Evolutionary conservation across 1,140 invertebrate genomes (phyloP).

Genomic region (Nixonia krombeini): DNA sequence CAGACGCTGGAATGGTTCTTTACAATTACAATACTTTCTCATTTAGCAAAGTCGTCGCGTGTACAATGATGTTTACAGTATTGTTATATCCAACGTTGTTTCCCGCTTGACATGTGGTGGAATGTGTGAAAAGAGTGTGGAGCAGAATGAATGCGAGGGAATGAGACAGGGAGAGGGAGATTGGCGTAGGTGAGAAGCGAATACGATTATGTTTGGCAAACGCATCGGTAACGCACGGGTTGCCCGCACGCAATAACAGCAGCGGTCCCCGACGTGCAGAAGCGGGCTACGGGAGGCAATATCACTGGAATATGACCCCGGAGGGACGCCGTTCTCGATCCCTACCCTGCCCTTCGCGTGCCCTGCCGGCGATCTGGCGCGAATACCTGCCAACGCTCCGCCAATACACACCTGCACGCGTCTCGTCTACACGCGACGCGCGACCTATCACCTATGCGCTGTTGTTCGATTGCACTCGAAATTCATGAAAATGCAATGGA

Average conservation of each 20-base stretch:
- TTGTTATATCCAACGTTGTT: no score
- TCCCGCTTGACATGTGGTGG: no score
- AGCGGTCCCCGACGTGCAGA: conserved; percentile 31
- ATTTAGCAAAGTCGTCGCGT: no score
- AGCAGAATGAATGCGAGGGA: neutral
- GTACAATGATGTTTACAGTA: no score
- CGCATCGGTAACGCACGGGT: conserved; percentile 30
- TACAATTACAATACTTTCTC: no score
- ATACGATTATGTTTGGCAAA: conserved; percentile 32
- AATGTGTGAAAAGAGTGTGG: conserved; percentile 11
- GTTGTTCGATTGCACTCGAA: no score
- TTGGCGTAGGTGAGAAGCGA: neutral
- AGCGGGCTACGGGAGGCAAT: conserved; percentile 45
- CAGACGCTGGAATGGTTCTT: no score
- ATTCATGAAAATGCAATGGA: no score
- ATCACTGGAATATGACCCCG: conserved; percentile 46
- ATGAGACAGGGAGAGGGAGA: conserved; percentile 13
- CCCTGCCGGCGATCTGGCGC: conserved; percentile 12
- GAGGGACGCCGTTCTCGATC: conserved; percentile 35
- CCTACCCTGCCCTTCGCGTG: conserved; percentile 14
- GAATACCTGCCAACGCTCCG: conserved; percentile 35
- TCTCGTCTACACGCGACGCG: no score
- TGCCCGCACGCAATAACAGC: conserved; percentile 38
- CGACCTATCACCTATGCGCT: no score
- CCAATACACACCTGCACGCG: no score